Base-by-base conservation (phyloP, 2,888 invertebrate genomes). In the Eristalis pertinax region DNA sequence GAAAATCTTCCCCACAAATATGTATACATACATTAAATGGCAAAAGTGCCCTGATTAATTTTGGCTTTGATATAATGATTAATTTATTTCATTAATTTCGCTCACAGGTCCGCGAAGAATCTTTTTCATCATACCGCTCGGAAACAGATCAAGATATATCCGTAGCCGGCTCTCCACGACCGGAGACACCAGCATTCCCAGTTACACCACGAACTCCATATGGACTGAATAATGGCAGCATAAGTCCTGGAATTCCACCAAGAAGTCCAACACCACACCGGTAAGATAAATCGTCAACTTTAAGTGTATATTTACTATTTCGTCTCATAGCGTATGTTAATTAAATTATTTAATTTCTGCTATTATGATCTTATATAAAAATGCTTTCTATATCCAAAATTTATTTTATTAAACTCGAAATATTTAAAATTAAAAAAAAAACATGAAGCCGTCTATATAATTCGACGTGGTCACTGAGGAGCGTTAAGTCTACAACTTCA, bases 141-240 rank as follows among this genome's bases (percentile, higher is more conserved):
- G 94, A 93, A 87, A 94, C 94, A 89, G 94, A 94, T 89, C 92
- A 93, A 24, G 94, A 94, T 84, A 94, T 95, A 90, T 95, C 95
- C 64, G 93, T 94, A 15, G 94, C 93, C 85, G 94, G 94, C 73
- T 94, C 94, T 41, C 94, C 95, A 88, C 95, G 97, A 84, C 97
- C 98, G 32, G 97, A 97, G 92, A 98, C 98, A 26, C 98, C 99
- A 62, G 97, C 97, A 76, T 99, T 99, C 94, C 98, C 99, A 84
- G 97, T 98, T 76, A 96, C 97, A 91, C 97, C 98, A 80, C 95
- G 97, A 90, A 98, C 98, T 8, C 98, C 98, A 15, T 97, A 96
- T 94, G 96, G 89, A 0, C 74, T 89, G 4, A 90, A 90, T 8
- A 97, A 96, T 91, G 96, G 96, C 91, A 95, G 95, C 64, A 95